Conservation (phyloP, 2,888 invertebrate genomes). For the Euphydryas editha region DNA sequence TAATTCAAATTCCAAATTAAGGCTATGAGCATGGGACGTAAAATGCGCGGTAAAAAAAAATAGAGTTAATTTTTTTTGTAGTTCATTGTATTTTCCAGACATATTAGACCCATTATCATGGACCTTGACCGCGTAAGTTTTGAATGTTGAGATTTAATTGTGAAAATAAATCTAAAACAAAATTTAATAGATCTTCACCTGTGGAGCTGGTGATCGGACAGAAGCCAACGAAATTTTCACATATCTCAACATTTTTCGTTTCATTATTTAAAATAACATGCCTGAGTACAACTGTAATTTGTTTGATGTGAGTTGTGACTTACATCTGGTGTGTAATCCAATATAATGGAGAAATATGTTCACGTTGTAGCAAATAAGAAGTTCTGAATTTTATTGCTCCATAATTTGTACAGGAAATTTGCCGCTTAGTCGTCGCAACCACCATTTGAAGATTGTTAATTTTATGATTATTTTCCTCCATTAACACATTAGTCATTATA, state of each 20-base stretch:
- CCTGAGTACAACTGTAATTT: no score
- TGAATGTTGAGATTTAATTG: conserved; percentile 1
- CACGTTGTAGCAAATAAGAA: no score
- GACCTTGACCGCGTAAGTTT: conserved; percentile 7
- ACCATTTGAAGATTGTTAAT: no score
- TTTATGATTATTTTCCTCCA: no score
- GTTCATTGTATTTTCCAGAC: conserved; percentile 1
- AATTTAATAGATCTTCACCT: not conserved
- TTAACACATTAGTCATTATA: no score
- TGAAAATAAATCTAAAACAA: conserved; percentile 1
- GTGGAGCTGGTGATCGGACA: not conserved
- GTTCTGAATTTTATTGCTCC: no score
- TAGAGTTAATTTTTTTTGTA: conserved; percentile 13
- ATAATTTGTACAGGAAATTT: no score
- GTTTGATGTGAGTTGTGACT: not conserved
- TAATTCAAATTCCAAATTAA: conserved; percentile 1
- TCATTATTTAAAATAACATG: not conserved
- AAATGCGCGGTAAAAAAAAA: not conserved
- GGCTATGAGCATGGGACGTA: conserved; percentile 11
- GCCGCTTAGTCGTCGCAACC: no score
- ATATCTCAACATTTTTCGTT: not conserved
- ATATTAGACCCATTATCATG: conserved; percentile 17
- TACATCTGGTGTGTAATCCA: not conserved
- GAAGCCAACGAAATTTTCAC: not conserved
- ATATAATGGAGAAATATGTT: not conserved